phyloP scores from a whole-genome alignment of 2,113 vertebrate genomes.

The Chaetorhynchus papuensis region DNA sequence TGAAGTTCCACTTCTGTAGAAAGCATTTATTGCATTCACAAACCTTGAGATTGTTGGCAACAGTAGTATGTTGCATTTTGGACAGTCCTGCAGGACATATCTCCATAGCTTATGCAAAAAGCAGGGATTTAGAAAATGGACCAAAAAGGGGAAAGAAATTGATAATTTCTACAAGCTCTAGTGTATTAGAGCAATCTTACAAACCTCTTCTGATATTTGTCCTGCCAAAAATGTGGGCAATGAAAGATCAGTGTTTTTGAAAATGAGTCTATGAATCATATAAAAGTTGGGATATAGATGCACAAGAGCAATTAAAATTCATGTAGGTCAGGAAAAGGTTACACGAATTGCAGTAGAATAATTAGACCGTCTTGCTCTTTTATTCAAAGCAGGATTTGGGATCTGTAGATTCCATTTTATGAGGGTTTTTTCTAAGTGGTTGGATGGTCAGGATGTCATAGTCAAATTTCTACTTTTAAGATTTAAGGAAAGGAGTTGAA shows the following conservation, averaged over 20 bases:
- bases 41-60: neutral
- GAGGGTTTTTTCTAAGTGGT: neutral
- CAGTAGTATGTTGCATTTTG: neutral
- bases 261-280: neutral
- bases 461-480: neutral
- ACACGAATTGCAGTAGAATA: neutral
- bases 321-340: neutral
- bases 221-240: neutral
- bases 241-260: neutral
- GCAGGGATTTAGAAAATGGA: neutral
- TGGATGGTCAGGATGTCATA: neutral
- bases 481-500: neutral
- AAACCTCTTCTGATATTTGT: neutral
- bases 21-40: neutral
- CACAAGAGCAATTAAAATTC: neutral
- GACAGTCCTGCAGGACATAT: neutral
- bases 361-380: neutral
- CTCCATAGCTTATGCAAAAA: neutral
- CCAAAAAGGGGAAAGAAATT: neutral
- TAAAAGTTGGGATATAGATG: neutral
- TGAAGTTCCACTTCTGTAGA: neutral
- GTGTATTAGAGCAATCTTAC: neutral
- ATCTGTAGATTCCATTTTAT: neutral
- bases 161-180: neutral
- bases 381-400: neutral